These are phyloP conservation scores for Callospermophilus lateralis DNA, from an alignment of 2,113 vertebrate species.

Conservation along the genomic window DNA sequence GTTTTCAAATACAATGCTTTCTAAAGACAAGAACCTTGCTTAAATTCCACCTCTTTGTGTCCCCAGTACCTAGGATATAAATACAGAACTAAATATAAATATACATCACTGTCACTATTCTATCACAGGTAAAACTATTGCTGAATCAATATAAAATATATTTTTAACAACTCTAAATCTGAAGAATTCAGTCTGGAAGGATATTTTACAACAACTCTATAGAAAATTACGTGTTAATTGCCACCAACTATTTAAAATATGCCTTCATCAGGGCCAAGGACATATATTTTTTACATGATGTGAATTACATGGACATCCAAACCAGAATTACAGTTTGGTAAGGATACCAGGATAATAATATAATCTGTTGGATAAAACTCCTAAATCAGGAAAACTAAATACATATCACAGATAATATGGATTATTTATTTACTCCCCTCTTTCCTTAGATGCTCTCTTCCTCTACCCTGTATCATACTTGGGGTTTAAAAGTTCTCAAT, in stretches of 20 bases:
- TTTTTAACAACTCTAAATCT: constrained; percentile 49
- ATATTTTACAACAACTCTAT: constrained; percentile 38
- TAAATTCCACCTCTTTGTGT: background rate
- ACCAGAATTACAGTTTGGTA: background rate
- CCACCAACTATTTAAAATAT: constrained; percentile 44
- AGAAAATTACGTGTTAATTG: constrained; percentile 21
- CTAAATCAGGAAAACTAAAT: background rate
- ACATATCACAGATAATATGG: background rate
- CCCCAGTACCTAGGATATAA: background rate
- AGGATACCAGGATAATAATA: background rate
- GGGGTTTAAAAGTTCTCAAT: background rate
- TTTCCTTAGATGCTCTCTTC: background rate
- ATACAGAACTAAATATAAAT: background rate
- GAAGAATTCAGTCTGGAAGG: constrained; percentile 40
- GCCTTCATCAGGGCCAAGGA: background rate
- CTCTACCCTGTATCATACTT: background rate
- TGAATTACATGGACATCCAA: background rate
- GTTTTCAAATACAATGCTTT: constrained; percentile 1
- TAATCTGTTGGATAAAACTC: background rate
- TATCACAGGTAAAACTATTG: background rate
- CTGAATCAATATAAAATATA: constrained; percentile 51
- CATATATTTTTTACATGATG: background rate
- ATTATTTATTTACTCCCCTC: background rate
- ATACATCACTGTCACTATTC: background rate
- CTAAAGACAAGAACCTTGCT: constrained; percentile 24